phyloP scores from a whole-genome alignment of 2,113 vertebrate genomes.

The Alces alces region DNA sequence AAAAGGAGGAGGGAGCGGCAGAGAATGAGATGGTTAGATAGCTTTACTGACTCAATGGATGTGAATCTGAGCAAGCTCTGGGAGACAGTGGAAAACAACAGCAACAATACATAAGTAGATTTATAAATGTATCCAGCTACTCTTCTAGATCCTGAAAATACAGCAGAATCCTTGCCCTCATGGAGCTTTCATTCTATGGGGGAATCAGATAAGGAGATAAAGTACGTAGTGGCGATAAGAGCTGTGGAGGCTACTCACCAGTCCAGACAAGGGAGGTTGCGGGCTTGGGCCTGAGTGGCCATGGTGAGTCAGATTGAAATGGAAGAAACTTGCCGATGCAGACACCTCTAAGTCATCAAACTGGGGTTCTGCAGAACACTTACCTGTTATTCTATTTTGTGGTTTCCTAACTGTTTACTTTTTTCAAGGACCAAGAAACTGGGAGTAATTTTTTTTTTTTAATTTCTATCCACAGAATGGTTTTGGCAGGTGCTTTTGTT shows the following conservation, averaged over 20 bases:
- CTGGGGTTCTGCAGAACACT: neutral
- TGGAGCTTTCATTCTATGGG: neutral
- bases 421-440: neutral
- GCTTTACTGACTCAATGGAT: neutral
- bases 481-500: conserved; percentile 63
- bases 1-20: neutral
- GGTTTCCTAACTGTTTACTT: conserved; percentile 27
- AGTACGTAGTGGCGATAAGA: neutral
- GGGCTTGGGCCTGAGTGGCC: neutral
- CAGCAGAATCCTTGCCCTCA: neutral
- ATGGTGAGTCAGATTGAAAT: neutral
- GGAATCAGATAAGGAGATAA: neutral
- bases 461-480: neutral
- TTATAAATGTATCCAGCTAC: neutral
- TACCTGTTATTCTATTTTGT: neutral
- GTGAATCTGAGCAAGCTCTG: neutral
- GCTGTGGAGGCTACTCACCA: neutral
- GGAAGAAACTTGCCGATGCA: neutral
- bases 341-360: neutral
- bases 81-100: neutral
- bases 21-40: neutral
- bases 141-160: neutral
- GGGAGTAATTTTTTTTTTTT: neutral
- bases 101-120: neutral
- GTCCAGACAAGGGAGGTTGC: neutral